Base-by-base conservation (phyloP, 1,140 invertebrate species). In the Habropoda laboriosa region DNA sequence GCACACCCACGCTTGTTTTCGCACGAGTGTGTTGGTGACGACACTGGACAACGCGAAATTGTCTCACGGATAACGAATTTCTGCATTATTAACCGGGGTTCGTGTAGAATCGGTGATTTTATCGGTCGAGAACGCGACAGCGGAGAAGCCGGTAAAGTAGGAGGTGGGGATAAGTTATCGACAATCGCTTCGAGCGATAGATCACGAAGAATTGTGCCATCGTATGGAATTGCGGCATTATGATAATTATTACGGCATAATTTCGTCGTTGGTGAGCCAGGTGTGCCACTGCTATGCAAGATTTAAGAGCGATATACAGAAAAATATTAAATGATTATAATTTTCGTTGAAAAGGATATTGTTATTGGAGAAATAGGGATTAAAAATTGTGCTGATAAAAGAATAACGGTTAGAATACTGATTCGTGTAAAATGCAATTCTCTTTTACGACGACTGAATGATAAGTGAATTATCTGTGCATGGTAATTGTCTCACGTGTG, bases 21-120 rank as follows among this genome's bases (percentile, higher is more conserved):
- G n/a, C n/a, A 2, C 10, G 13, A 35, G 16, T 45, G 73, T 42
- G 32, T 55, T 35, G n/a, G 40, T 67, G n/a, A 27, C 38, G 49
- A 32, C 61, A 42, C 47, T 6, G 21, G 18, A 6, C 42, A 30
- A 42, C 21, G 38, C 38, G 21, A 55, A 35, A 57, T 57, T 57
- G 64, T 68, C 40, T n/a, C 8, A 2, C n/a, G 1, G 16, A 38
- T 68, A 77, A 77, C 40, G 51, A 51, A 47, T 47, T 12, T 13
- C 67, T 63, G 42, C 21, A 16, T 79, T 79, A 51, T 53, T 79
- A 53, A 42, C 42, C 13, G 53, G 13, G 6, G 67, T n/a, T n/a
- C n/a, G n/a, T n/a, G 27, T 77, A 77, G 24, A 40, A 30, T 51
- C 32, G 45, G 16, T n/a, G n/a, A 47, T 57, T 77, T 77, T 77